Base-by-base conservation (phyloP, 2,888 invertebrate species). In the Andrena fulva region DNA sequence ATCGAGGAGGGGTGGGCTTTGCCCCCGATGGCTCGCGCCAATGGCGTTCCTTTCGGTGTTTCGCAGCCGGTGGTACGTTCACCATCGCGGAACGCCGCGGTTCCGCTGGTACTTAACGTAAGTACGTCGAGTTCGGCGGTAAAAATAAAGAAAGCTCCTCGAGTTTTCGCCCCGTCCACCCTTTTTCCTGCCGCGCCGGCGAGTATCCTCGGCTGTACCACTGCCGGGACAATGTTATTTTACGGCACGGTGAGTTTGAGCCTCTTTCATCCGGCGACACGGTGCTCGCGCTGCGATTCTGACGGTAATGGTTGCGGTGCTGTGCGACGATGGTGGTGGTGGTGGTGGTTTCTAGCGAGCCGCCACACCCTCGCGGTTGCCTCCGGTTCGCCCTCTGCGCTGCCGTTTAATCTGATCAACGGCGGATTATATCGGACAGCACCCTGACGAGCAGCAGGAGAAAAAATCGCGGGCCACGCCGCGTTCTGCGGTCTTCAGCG, bases 371-470 rank as follows among this genome's bases (percentile, higher is more conserved):
- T 88, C 87, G 74, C 81, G 74, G 69, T 67, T 77, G 77, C 84
- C 77, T 74, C 77, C 67, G 35, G 42, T 60, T 83, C 87, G 68
- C 86, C 77, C 80, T 74, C 89, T 88, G 91, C 90, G 91, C 92
- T 42, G 91, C 90, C 90, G 90, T 93, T 92, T 94, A 94, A 94
- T 93, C 94, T 93, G 93, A 94, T 94, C 92, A 93, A 91, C 91
- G 91, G 90, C 91, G 91, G 93, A 93, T 93, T 93, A 93, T 93
- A 93, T 93, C 91, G 91, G 91, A 88, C 85, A 88, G 86, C 87
- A 88, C 82, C 86, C 83, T 84, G 85, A 84, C 88, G 89, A 87
- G 71, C 67, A 29, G 62, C 67, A 63, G 86, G 81, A 72, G 84
- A 87, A 87, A 86, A 77, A 86, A 87, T 74, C 68, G 52, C 48